phyloP scores from a whole-genome alignment of 2,888 invertebrate genomes.

The Aethes cnicana region DNA sequence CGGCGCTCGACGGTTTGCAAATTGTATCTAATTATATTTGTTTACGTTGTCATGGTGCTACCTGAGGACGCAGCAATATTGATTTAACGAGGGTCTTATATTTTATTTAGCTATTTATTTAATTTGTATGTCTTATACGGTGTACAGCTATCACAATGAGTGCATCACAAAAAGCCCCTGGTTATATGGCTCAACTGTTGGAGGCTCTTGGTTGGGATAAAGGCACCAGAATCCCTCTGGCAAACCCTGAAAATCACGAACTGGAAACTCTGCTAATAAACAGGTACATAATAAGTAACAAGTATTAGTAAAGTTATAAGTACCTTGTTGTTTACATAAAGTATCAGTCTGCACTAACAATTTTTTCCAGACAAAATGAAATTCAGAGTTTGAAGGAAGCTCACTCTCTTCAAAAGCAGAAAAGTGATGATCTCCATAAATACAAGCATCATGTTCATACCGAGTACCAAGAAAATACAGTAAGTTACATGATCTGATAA shows the following conservation, averaged over 20 bases:
- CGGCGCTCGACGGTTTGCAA: too few species aligned
- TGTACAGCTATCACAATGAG: conserved; percentile 44
- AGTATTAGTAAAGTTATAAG: too few species aligned
- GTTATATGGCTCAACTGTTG: conserved; percentile 84
- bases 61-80: conserved; percentile 1
- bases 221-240: conserved; percentile 90
- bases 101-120: conserved; percentile 9
- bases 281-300: too few species aligned
- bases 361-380: conserved; percentile 68
- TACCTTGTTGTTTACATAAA: not conserved
- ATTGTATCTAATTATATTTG: not conserved
- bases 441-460: conserved; percentile 69
- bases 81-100: conserved; percentile 7
- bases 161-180: conserved; percentile 52
- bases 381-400: conserved; percentile 69
- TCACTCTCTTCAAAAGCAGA: conserved; percentile 60
- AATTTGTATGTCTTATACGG: conserved; percentile 8
- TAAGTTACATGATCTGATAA: conserved; percentile 43
- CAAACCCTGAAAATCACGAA: conserved; percentile 86
- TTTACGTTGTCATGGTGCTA: conserved; percentile 24
- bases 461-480: conserved; percentile 77
- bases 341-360: not conserved
- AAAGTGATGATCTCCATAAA: conserved; percentile 67
- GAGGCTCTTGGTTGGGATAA: conserved; percentile 88
- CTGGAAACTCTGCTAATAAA: conserved; percentile 62